phyloP scores from a whole-genome alignment of 2,113 vertebrate species.

The Sceloporus tristichus region DNA sequence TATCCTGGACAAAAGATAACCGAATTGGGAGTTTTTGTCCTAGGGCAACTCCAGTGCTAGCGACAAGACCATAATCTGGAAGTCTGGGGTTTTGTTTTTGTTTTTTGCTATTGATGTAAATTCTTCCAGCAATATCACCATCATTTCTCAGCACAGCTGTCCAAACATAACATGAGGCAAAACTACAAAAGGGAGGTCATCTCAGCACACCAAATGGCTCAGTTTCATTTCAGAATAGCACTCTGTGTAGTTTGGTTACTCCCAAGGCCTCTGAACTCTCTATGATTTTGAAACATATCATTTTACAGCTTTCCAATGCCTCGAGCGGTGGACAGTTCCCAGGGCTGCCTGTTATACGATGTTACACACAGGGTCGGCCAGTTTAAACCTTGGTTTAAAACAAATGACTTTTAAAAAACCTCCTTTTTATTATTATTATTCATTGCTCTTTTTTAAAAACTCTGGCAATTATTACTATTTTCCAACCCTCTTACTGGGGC shows the following conservation, averaged over 20 bases:
- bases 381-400: too few relatives aligned
- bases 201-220: neutral
- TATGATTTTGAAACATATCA: neutral
- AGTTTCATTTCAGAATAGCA: neutral
- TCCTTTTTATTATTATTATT: too few relatives aligned
- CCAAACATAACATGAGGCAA: slow-evolving; percentile 1
- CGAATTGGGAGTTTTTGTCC: neutral
- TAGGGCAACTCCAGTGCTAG: neutral
- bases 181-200: neutral
- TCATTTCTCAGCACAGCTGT: slow-evolving; percentile 33
- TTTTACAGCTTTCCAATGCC: too few relatives aligned
- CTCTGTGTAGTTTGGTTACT: neutral
- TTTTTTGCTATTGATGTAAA: neutral
- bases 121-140: neutral
- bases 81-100: neutral
- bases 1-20: neutral
- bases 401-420: too few relatives aligned
- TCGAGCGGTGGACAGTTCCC: neutral
- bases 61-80: neutral
- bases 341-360: too few relatives aligned
- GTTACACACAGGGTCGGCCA: too few relatives aligned
- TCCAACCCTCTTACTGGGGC: too few relatives aligned
- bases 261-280: neutral
- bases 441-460: too few relatives aligned
- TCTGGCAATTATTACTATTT: too few relatives aligned